Evolutionary conservation across 2,797 vertebrate species (phyloP), one percentile per base, ranked within the genome.

Genomic region (Tenualosa ilisha): DNA sequence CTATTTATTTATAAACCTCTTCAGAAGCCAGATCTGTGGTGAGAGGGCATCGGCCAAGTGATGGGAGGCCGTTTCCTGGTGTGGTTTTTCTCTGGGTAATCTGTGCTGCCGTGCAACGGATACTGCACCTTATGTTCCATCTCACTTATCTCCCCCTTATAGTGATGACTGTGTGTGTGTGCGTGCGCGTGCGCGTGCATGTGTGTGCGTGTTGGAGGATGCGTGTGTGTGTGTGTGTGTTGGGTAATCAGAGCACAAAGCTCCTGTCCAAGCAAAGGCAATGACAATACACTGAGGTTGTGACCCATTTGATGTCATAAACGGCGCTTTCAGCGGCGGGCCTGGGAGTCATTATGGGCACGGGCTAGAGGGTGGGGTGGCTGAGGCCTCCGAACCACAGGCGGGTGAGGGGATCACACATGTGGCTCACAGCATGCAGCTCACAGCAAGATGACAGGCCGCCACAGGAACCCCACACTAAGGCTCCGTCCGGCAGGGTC

Each of bases 331-430:
- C 81, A 87, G 86, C 85, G 82, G 85, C 49, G 85, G 89, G 88
- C 86, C 89, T 91, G 90, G 82, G 86, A 91, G 87, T 88, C 87
- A 91, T 91, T 91, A 91, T 88, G 72, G 83, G 81, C 84, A 81
- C 84, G 84, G 87, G 86, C 86, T 89, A 85, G 79, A 88, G 86
- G 84, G 85, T 81, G 87, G 85, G 84, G 61, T 79, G 31, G 43
- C 84, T 79, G 81, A 63, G 79, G 81, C 82, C 79, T 20, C 86
- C 87, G 87, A 61, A 46, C 87, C 87, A 82, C 85, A 85, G 79
- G 65, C 59, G 85, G 75, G 51, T 53, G 72, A 84, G 85, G 84
- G 81, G 84, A 63, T 82, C 6, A 54, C 84, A 85, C 88, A 88
- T 89, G 87, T 89, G 89, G 85, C 86, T 84, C 86, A 83, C 87